Conservation (phyloP, 2,888 invertebrate genomes). For the Dastarcus helophoroides region DNA sequence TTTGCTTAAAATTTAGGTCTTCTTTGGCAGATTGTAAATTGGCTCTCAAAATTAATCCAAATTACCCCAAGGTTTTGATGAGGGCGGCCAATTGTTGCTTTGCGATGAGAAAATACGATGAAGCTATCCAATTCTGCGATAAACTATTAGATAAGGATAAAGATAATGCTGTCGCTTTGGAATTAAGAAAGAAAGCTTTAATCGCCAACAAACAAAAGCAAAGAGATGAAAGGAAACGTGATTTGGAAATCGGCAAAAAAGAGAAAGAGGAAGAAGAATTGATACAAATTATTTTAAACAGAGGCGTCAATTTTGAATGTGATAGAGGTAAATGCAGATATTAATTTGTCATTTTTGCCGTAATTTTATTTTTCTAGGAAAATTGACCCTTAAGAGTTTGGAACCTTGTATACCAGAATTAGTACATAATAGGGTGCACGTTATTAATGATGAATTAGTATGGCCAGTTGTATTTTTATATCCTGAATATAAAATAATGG, state of each 20-base stretch:
- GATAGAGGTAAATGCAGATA: conserved; percentile 30
- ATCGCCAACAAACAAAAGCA: conserved; percentile 40
- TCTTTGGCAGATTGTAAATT: conserved; percentile 67
- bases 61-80: conserved; percentile 65
- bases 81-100: conserved; percentile 66
- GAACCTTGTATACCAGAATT: conserved; percentile 56
- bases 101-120: conserved; percentile 54
- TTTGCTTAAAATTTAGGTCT: no score
- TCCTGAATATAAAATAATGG: conserved; percentile 78
- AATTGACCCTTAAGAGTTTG: conserved; percentile 41
- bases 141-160: conserved; percentile 48
- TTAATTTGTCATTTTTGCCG: conserved; percentile 1
- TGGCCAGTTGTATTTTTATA: conserved; percentile 88
- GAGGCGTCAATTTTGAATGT: conserved; percentile 44
- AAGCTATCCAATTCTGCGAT: conserved; percentile 62
- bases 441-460: conserved; percentile 50
- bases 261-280: conserved; percentile 37
- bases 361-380: conserved; percentile 17
- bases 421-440: conserved; percentile 50
- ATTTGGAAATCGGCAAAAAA: conserved; percentile 36
- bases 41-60: conserved; percentile 62
- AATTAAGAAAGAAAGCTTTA: conserved; percentile 44
- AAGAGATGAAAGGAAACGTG: conserved; percentile 45
- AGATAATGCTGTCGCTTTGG: conserved; percentile 44
- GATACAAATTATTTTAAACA: conserved; percentile 36